phyloP scores from a whole-genome alignment of 2,888 invertebrate species.

The Drosophila niveifrons region DNA sequence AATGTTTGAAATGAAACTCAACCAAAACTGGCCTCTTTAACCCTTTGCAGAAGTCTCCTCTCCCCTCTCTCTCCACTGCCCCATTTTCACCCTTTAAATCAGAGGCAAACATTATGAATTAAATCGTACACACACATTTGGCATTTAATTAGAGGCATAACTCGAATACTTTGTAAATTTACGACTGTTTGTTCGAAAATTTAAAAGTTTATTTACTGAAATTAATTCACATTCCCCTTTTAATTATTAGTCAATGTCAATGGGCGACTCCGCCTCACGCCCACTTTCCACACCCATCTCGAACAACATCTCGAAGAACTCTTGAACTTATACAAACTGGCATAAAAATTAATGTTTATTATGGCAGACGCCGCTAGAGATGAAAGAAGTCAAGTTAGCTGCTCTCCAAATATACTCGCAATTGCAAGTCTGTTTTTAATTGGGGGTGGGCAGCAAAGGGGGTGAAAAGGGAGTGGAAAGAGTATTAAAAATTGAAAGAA shows the following conservation, averaged over 20 bases:
- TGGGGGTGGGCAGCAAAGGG: background rate
- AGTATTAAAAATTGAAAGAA: background rate
- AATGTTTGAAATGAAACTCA: conserved; percentile 1
- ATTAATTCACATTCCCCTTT: conserved; percentile 54
- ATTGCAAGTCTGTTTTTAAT: conserved; percentile 22
- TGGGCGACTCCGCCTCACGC: conserved; percentile 1
- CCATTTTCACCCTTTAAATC: conserved; percentile 12
- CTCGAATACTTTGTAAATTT: conserved; percentile 56
- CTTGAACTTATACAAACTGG: conserved; percentile 49
- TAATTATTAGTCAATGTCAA: conserved; percentile 47
- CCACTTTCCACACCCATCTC: background rate
- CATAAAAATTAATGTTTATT: conserved; percentile 61
- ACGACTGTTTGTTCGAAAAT: conserved; percentile 52
- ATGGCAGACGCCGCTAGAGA: conserved; percentile 42
- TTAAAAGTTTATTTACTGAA: conserved; percentile 56
- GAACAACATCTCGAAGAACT: conserved; percentile 25
- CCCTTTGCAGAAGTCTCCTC: background rate
- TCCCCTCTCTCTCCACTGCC: too few species aligned
- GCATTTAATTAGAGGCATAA: conserved; percentile 60
- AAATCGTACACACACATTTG: conserved; percentile 19
- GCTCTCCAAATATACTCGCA: conserved; percentile 16
- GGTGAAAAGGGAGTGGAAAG: background rate
- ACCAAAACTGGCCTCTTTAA: conserved; percentile 2
- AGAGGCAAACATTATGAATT: conserved; percentile 19
- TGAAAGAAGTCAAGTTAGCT: conserved; percentile 12